Evolutionary conservation across 2,888 invertebrate genomes (phyloP), one percentile per base, ranked within the genome.

Genomic region (Aphidius colemani): DNA sequence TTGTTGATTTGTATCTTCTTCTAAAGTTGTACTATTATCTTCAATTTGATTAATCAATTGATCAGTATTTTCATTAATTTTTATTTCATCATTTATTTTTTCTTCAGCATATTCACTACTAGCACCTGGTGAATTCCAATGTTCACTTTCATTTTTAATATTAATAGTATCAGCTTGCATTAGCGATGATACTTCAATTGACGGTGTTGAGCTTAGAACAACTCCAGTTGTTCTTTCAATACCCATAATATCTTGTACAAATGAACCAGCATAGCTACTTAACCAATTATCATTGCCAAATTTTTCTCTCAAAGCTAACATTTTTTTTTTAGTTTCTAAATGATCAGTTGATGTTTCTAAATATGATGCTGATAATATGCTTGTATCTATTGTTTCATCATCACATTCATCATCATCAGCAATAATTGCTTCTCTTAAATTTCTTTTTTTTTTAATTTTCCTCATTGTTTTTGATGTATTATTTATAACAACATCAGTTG

Each of bases 261-360:
- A 75, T 44, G 85, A 83, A 1, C 85, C 85, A 59, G 84, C 85
- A 57, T 85, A 82, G 57, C 83, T 83, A 64, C 85, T 85, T 43
- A 90, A 73, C 89, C 89, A 90, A 59, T 86, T 84, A 46, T 82
- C 77, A 69, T 85, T 85, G 9, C 89, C 89, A 74, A 85, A 87
- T 70, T 85, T 85, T 66, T 85, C 79, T 10, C 88, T 82, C 13
- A 89, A 72, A 30, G 82, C 84, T 69, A 88, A 84, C 64, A 89
- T 85, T 76, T 87, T 85, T 68, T 85, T 84, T 70, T 88, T 88
- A 0, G 86, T 86, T 71, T 86, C 86, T 64, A 88, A 78, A 74
- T 88, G 86, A 60, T 86, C 85, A 40, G 76, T 75, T 18, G 81
- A 79, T 40, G 75, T 73, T 65, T 80, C 81, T 63, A 72, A 63